Conservation (phyloP, 2,113 vertebrate genomes). For the Apodemus sylvaticus region DNA sequence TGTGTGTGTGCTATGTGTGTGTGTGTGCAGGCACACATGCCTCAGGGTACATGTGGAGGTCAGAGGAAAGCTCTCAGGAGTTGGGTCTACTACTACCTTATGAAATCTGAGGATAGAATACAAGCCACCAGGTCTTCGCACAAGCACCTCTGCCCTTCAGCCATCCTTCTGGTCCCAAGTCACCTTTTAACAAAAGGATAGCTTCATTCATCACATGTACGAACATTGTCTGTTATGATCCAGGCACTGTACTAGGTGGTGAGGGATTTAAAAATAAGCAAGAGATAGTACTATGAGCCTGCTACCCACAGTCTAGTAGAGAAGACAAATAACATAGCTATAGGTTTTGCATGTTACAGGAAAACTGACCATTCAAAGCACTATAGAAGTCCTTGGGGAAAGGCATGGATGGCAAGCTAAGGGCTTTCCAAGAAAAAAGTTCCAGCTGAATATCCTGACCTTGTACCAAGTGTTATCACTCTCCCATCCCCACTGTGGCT, state of each 20-base stretch:
- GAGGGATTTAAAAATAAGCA: not conserved
- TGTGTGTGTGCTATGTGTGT: too few species aligned
- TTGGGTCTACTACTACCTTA: not conserved
- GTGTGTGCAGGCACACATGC: not conserved
- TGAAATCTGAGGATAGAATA: not conserved
- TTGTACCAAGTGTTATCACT: not conserved
- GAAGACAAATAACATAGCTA: not conserved
- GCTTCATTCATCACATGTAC: not conserved
- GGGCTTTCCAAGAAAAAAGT: not conserved
- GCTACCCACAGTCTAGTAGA: not conserved
- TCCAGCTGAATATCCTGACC: not conserved
- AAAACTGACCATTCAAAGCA: not conserved
- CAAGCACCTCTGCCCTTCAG: not conserved
- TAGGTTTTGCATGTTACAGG: not conserved
- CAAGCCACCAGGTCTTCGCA: not conserved
- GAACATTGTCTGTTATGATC: not conserved
- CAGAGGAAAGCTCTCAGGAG: not conserved
- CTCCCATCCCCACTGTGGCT: not conserved
- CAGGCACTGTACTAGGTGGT: not conserved
- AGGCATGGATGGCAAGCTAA: not conserved
- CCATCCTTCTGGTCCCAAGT: not conserved
- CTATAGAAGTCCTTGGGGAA: not conserved
- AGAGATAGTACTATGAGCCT: not conserved
- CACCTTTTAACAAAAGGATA: not conserved
- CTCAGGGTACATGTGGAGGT: not conserved